A percentile compares a stretch with the other conserved stretches of the same genome.
phyloP scores from a whole-genome alignment of 2,113 vertebrate genomes.

The Dromaius novaehollandiae region DNA sequence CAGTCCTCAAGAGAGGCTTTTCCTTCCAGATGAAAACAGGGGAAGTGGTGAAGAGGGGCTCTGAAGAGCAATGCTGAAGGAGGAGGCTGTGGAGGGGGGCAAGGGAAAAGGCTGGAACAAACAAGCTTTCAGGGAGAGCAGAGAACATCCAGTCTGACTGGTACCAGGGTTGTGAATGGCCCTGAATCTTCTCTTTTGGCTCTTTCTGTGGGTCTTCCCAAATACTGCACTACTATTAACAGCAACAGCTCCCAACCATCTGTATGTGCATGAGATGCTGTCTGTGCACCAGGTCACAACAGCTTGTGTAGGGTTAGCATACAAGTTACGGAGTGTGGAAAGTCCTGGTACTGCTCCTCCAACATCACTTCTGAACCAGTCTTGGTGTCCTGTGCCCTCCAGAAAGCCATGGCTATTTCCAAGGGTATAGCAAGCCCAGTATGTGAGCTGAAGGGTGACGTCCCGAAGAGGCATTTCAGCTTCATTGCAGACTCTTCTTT shows the following conservation, averaged over 20 bases:
- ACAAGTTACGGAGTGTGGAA: not conserved
- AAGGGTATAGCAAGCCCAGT: not conserved
- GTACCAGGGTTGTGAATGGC: not conserved
- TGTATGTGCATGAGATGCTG: not conserved
- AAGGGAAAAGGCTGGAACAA: not conserved
- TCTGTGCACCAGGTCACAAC: not conserved
- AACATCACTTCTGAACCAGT: not conserved
- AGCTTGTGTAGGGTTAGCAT: fast-evolving
- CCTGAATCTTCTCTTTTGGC: not conserved
- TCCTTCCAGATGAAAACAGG: not conserved
- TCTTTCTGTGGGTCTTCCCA: not conserved
- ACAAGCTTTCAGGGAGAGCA: not conserved
- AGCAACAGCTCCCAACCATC: not conserved
- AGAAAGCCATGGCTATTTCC: not conserved
- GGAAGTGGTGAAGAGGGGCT: not conserved
- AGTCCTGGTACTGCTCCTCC: not conserved
- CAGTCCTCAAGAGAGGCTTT: not conserved
- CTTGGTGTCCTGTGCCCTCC: not conserved
- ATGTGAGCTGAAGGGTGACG: not conserved
- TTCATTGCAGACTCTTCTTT: not conserved
- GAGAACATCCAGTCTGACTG: not conserved
- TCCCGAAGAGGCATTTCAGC: not conserved
- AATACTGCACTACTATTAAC: fast-evolving
- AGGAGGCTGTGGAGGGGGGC: not conserved
- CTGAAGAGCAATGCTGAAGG: not conserved